phyloP scores from a whole-genome alignment of 2,888 invertebrate species.

The Chymomyza amoena region DNA sequence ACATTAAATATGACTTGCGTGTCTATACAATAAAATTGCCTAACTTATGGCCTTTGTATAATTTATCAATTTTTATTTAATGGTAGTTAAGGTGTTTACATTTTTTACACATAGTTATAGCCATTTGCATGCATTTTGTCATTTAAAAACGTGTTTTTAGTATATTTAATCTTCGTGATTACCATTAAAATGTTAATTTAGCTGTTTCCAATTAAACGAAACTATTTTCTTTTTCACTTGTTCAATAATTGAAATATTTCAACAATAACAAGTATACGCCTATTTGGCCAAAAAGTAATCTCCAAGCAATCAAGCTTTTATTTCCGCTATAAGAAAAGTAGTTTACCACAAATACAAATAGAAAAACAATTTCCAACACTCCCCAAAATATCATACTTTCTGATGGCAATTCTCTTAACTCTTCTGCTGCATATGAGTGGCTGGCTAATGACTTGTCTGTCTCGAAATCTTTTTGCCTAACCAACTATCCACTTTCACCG shows the following conservation, averaged over 20 bases:
- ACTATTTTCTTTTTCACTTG: too few species aligned
- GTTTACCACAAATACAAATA: not conserved
- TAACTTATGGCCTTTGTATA: too few species aligned
- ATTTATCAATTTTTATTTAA: too few species aligned
- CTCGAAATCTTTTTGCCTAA: not conserved
- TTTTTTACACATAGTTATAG: too few species aligned
- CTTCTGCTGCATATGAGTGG: not conserved
- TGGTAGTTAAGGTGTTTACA: too few species aligned
- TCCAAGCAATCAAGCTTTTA: not conserved
- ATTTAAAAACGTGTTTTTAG: too few species aligned
- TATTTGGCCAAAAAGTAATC: not conserved
- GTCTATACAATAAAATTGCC: too few species aligned
- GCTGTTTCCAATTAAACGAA: too few species aligned
- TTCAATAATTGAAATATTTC: not conserved
- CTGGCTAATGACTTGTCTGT: not conserved
- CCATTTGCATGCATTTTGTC: too few species aligned
- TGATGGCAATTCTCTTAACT: not conserved
- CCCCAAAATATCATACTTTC: not conserved
- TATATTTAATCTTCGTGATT: too few species aligned
- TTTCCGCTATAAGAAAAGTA: not conserved
- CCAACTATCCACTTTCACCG: conserved; percentile 41
- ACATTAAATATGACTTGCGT: too few species aligned
- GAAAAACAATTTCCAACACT: not conserved
- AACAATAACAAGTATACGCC: not conserved
- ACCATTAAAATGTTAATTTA: too few species aligned